Percentiles rank a stretch among this genome's conserved stretches.
Evolutionary conservation across 2,888 invertebrate species (phyloP).

Genomic region (Zaprionus obscuricornis): DNA sequence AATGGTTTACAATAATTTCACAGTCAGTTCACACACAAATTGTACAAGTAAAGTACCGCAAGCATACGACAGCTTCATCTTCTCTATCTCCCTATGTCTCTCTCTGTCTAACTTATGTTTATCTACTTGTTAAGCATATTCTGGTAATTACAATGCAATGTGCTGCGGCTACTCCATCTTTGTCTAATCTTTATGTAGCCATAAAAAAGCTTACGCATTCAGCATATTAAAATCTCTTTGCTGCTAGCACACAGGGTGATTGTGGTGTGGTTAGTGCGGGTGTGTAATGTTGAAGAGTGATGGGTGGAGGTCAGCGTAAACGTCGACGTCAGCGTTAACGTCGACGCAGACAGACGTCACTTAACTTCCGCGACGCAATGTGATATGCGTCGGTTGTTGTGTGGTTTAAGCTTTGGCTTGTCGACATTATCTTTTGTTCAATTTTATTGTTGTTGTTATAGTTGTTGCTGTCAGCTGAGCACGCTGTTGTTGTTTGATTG

Average conservation of each 20-base stretch:
- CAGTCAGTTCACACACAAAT: slow-evolving; percentile 60
- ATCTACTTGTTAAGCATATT: slow-evolving; percentile 36
- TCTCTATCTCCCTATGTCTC: not conserved
- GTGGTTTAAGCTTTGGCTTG: slow-evolving; percentile 37
- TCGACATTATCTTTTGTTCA: slow-evolving; percentile 70
- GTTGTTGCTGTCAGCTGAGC: slow-evolving; percentile 35
- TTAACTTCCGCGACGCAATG: slow-evolving; percentile 32
- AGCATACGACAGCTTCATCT: slow-evolving; percentile 3
- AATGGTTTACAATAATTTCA: slow-evolving; percentile 61
- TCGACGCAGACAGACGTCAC: slow-evolving; percentile 1
- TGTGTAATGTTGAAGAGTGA: not conserved
- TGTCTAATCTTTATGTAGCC: slow-evolving; percentile 40
- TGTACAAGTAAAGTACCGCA: slow-evolving; percentile 34
- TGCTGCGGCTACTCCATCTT: slow-evolving; percentile 5
- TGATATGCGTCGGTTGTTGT: slow-evolving; percentile 46
- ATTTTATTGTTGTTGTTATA: slow-evolving; percentile 21
- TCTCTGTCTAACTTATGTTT: not conserved
- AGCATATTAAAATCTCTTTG: slow-evolving; percentile 45
- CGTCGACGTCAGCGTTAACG: slow-evolving; percentile 6
- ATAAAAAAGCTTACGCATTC: slow-evolving; percentile 44
- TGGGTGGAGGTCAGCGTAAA: slow-evolving; percentile 9
- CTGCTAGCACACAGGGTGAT: not conserved
- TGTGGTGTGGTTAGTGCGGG: not conserved
- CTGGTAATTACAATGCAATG: slow-evolving; percentile 37
- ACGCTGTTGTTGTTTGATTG: slow-evolving; percentile 48